A percentile compares a stretch with the other conserved stretches of the same genome.
Evolutionary conservation across 2,797 vertebrate species (phyloP).

Genomic region (Mallotus villosus): DNA sequence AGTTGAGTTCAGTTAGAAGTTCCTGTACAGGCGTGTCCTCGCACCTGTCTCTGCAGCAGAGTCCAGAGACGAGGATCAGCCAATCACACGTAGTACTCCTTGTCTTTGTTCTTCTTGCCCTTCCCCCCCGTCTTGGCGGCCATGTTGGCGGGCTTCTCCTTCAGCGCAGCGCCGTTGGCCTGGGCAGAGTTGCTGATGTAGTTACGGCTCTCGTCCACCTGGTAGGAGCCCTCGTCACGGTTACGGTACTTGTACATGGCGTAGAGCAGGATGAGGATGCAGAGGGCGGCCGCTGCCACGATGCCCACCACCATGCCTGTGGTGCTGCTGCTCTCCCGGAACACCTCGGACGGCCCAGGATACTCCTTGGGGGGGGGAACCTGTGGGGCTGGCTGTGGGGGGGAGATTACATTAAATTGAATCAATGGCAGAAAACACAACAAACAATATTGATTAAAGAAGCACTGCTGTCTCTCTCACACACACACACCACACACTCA

Average conservation of each 20-base stretch:
- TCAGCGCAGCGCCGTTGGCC: slow-evolving; percentile 95
- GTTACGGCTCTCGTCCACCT: slow-evolving; percentile 98
- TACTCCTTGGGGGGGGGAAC: slow-evolving; percentile 89
- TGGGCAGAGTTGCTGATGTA: slow-evolving; percentile 99
- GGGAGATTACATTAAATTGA: too few species aligned
- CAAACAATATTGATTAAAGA: too few species aligned
- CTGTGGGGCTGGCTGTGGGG: slow-evolving; percentile 65
- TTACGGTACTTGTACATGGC: slow-evolving; percentile 99
- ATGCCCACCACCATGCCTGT: slow-evolving; percentile 99
- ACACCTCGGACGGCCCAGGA: slow-evolving; percentile 87
- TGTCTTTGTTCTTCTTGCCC: slow-evolving; percentile 99
- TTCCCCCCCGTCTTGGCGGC: slow-evolving; percentile 88
- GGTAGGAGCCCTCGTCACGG: slow-evolving; percentile 96
- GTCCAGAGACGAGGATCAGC: slow-evolving; percentile 60
- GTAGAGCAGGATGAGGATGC: slow-evolving; percentile 98
- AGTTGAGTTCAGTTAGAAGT: too few species aligned
- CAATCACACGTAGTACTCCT: slow-evolving; percentile 98
- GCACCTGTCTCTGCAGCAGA: slow-evolving; percentile 35
- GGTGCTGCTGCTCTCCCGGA: slow-evolving; percentile 95
- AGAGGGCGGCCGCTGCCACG: slow-evolving; percentile 92
- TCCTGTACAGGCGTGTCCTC: slow-evolving; percentile 13
- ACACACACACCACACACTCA: too few species aligned
- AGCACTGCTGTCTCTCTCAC: too few species aligned
- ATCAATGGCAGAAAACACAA: too few species aligned
- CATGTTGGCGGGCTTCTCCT: slow-evolving; percentile 91